Conservation (phyloP, 2,797 vertebrate genomes). For the Merluccius polli region DNA sequence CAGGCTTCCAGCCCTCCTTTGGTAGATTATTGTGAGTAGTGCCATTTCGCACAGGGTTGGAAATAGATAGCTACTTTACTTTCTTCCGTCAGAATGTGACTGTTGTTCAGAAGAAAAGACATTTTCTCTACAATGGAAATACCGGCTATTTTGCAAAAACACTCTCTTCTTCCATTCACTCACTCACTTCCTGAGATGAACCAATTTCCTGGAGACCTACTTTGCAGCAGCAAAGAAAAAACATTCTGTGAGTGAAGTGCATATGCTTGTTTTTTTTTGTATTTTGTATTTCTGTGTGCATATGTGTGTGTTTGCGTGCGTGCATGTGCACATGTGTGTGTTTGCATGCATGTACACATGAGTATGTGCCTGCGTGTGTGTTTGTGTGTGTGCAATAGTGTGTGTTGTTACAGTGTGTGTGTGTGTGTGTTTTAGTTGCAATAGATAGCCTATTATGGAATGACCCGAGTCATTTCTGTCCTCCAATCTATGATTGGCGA, state of each 20-base stretch:
- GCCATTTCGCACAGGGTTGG: constrained; percentile 3
- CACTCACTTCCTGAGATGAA: constrained; percentile 5
- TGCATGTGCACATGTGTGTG: not conserved
- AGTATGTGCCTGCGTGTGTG: not conserved
- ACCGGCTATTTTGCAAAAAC: constrained; percentile 18
- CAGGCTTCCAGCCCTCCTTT: not conserved
- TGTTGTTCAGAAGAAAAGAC: constrained; percentile 18
- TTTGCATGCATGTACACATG: not conserved
- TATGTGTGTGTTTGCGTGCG: not conserved
- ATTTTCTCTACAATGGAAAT: constrained; percentile 23
- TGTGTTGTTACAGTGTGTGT: not conserved
- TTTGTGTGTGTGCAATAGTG: constrained; percentile 1
- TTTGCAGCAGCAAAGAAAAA: not conserved
- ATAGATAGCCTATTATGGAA: not conserved
- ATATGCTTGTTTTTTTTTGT: not conserved
- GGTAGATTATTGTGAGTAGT: not conserved
- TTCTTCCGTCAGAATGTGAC: constrained; percentile 15
- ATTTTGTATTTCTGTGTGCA: not conserved
- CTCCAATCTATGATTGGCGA: not conserved
- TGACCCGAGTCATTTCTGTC: no score
- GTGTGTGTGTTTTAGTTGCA: not conserved
- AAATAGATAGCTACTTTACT: constrained; percentile 11
- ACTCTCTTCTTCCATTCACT: constrained; percentile 23
- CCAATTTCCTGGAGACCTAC: not conserved
- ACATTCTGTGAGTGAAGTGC: not conserved